Base-by-base conservation (phyloP, 2,797 vertebrate genomes). In the Odontamblyopus rebecca region DNA sequence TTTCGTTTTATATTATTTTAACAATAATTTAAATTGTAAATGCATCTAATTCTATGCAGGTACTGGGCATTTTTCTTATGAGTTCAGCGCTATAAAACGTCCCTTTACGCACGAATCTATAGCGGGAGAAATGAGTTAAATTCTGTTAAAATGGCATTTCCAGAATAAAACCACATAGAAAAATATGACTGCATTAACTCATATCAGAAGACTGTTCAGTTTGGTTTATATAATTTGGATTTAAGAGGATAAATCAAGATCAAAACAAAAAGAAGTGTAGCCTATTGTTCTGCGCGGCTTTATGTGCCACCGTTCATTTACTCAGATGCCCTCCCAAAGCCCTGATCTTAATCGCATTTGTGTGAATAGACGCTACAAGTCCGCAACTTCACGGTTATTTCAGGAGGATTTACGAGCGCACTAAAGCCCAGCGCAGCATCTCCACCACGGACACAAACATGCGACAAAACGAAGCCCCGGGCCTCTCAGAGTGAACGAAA, bases 341-440 rank as follows among this genome's bases (percentile, higher is more conserved):
- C 88, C 83, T 82, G 72, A 80, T 51, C 57, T 88, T 93, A 94
- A 93, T 93, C 92, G 85, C 91, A 94, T 93, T 92, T 93, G 89
- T 89, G 88, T 86, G 85, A 89, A 90, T 83, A 85, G 84, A 89
- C 68, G 86, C 82, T 82, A 81, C 83, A 82, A 85, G 87, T 89
- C 83, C 68, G 81, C 88, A 90, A 92, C 85, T 92, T 88, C 86
- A 88, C 72, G 86, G 87, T 89, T 93, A 92, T 93, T 94, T 93
- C 86, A 81, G 88, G 92, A 92, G 89, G 90, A 89, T 91, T 93
- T 89, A 86, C 80, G 79, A 61, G 71, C 82, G 72, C 67, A 73
- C 23, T 76, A 84, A 83, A 2, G 4, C 23, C 23, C 23, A 48
- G 44, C 44, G 44, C 44, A 82, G 83, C 54, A 73, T 82, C 77